phyloP scores from a whole-genome alignment of 2,113 vertebrate genomes.

The Megaceryle torquata region DNA sequence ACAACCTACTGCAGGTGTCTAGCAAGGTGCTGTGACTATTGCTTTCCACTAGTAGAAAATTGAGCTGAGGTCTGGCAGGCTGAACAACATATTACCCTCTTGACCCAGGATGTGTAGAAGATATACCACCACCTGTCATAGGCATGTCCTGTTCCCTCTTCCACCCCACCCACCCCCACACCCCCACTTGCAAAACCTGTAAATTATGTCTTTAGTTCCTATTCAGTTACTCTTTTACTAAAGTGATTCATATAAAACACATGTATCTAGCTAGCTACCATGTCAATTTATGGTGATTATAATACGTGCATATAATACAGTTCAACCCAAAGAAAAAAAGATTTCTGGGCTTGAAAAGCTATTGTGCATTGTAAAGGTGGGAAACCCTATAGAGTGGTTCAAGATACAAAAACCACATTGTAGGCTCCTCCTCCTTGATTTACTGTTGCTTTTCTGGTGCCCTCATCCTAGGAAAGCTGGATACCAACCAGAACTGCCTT shows the following conservation, averaged over 20 bases:
- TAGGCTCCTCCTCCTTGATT: neutral
- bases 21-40: neutral
- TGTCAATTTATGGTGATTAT: neutral
- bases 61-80: constrained; percentile 19
- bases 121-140: constrained; percentile 35
- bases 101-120: constrained; percentile 54
- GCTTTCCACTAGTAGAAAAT: neutral
- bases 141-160: constrained; percentile 26
- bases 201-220: constrained; percentile 30
- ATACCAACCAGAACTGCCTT: neutral
- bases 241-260: neutral
- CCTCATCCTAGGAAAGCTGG: neutral
- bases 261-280: neutral
- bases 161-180: neutral
- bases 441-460: neutral
- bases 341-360: neutral
- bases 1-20: constrained; percentile 10
- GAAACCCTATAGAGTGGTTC: neutral
- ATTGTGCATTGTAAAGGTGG: neutral
- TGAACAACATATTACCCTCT: constrained; percentile 31
- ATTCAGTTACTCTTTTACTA: constrained; percentile 34
- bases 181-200: neutral
- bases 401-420: neutral
- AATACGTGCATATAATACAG: neutral
- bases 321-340: neutral